Conservation (phyloP, 2,113 vertebrate species). For the Cyanoderma ruficeps region DNA sequence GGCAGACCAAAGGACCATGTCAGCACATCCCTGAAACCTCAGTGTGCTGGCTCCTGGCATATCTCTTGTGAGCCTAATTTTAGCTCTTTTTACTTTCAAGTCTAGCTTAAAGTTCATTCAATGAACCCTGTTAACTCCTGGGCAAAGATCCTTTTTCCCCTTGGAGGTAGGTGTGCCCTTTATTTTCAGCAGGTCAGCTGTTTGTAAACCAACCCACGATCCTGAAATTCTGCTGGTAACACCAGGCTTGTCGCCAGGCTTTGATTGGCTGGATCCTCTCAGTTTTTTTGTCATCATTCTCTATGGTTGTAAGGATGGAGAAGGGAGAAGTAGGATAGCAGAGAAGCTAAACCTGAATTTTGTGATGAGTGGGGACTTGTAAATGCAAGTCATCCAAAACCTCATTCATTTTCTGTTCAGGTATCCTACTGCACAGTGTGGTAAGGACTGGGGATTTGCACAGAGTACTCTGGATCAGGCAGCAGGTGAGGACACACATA, state of each 20-base stretch:
- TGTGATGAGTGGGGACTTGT: fast-evolving
- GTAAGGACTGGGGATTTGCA: neutral
- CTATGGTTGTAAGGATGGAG: neutral
- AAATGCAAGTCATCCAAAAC: neutral
- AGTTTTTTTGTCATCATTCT: neutral
- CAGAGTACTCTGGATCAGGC: neutral
- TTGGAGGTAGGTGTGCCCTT: neutral
- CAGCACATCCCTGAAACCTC: neutral
- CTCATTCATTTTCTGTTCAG: neutral
- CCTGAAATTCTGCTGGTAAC: neutral
- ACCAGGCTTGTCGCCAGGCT: neutral
- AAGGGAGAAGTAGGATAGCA: neutral
- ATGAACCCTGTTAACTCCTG: neutral
- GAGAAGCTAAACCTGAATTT: neutral
- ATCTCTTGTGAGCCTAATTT: neutral
- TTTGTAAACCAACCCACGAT: neutral
- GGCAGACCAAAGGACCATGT: neutral
- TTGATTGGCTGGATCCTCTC: neutral
- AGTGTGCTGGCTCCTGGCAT: neutral
- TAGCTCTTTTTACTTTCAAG: neutral
- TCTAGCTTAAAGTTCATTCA: neutral
- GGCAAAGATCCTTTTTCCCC: neutral
- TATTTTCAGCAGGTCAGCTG: neutral
- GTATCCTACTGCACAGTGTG: neutral
- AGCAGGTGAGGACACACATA: neutral